Evolutionary conservation across 2,113 vertebrate genomes (phyloP), one percentile per base, ranked within the genome.

Genomic region (Cavia aperea): DNA sequence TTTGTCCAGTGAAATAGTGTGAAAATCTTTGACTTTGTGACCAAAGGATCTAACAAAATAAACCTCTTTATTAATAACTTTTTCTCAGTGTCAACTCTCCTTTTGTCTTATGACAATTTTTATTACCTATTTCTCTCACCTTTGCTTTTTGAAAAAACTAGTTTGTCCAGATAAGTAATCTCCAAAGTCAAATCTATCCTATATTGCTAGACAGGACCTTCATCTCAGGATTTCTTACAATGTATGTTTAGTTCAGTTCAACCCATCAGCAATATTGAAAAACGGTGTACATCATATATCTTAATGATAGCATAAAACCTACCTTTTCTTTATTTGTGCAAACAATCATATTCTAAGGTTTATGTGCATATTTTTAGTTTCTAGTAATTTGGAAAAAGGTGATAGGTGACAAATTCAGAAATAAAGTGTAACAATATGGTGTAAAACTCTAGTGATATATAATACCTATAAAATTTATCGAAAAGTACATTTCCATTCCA

Each of bases 341-440:
- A 89, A 31, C 29, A 86, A 26, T 63, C 83, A 60, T 26, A 14
- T 51, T 81, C 60, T 92, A 93, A 84, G 92, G 89, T 95, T 93
- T 84, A 92, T 43, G 58, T 73, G 5, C 10, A 2, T 93, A 88
- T 94, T 97, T 96, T 96, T 97, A 95, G 92, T 93, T 93, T 92
- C 89, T 73, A 96, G 81, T 88, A 95, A 93, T 93, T 86, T 95
- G 62, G 72, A 51, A 89, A 94, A 96, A 95, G 93, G 95, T 96
- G 85, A 96, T 54, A 91, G 91, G 89, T 95, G 81, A 93, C 33
- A 91, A 91, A 96, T 49, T 96, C 77, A 95, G 70, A 92, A 94
- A 68, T 82, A 91, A 94, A 91, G 78, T 93, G 31, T 49, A 94
- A 95, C 93, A 95, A 81, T 88, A 82, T 62, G 90, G 92, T 93